phyloP scores from a whole-genome alignment of 1,140 invertebrate genomes.

The Lineus longissimus region DNA sequence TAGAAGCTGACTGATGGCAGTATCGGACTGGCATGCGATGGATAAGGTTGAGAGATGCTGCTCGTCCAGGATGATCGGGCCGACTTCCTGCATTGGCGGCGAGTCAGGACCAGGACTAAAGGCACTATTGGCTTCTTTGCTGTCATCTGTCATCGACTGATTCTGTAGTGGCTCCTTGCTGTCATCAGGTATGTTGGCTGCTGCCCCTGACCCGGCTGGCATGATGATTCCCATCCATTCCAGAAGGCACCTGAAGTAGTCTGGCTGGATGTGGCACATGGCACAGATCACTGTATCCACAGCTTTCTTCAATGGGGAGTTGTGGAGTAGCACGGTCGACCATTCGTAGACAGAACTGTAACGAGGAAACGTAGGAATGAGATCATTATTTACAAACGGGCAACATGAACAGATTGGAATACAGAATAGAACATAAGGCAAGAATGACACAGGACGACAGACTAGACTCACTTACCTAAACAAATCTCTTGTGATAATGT shows the following conservation, averaged over 20 bases:
- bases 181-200: slow-evolving; percentile 60
- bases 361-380: slow-evolving; percentile 27
- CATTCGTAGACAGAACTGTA: slow-evolving; percentile 69
- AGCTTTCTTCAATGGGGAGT: slow-evolving; percentile 68
- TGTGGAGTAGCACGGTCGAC: slow-evolving; percentile 64
- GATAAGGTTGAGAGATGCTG: slow-evolving; percentile 71
- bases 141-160: slow-evolving; percentile 36
- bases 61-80: slow-evolving; percentile 50
- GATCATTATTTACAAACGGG: too few species aligned
- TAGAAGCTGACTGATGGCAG: slow-evolving; percentile 69
- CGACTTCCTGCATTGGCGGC: slow-evolving; percentile 32
- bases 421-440: too few species aligned
- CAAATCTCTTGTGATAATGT: slow-evolving; percentile 39
- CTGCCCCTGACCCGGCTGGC: slow-evolving; percentile 56
- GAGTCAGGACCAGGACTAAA: slow-evolving; percentile 6
- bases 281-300: slow-evolving; percentile 77
- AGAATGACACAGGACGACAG: too few species aligned
- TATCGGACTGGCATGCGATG: slow-evolving; percentile 70
- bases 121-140: slow-evolving; percentile 31
- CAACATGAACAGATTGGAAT: too few species aligned
- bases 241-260: slow-evolving; percentile 70
- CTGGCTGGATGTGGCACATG: slow-evolving; percentile 75
- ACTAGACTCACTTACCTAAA: slow-evolving; percentile 34
- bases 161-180: slow-evolving; percentile 60
- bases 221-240: slow-evolving; percentile 67